Evolutionary conservation across 1,140 invertebrate species (phyloP).

Genomic region (Nasonia vitripennis): DNA sequence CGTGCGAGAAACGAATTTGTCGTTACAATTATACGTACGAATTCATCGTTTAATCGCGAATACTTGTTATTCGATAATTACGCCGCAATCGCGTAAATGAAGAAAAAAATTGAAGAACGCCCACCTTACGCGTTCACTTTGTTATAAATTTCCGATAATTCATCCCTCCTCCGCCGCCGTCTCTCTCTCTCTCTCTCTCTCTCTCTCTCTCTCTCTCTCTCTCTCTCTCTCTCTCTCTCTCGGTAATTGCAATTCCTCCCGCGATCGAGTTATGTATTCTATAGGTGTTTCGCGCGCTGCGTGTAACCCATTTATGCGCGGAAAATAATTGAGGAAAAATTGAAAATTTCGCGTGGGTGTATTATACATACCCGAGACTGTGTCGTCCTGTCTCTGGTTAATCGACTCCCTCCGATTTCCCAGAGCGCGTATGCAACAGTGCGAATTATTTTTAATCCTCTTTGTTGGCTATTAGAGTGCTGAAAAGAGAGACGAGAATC

Average conservation of each 20-base stretch:
- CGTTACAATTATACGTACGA: too few species aligned
- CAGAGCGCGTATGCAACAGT: too few species aligned
- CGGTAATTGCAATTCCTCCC: conserved; percentile 9
- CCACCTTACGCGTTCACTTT: background rate
- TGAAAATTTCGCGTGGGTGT: background rate
- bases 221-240: background rate
- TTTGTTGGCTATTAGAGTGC: too few species aligned
- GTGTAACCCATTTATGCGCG: background rate
- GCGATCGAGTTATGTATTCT: conserved; percentile 12
- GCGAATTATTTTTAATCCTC: too few species aligned
- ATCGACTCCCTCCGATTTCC: too few species aligned
- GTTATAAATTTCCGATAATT: conserved; percentile 22
- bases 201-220: background rate
- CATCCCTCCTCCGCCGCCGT: background rate
- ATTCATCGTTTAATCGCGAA: too few species aligned
- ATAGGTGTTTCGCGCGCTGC: background rate
- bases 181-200: background rate
- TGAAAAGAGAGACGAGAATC: too few species aligned
- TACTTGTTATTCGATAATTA: too few species aligned
- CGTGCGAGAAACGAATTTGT: too few species aligned
- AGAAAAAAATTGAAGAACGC: background rate
- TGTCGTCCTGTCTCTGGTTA: too few species aligned
- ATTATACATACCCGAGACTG: too few species aligned
- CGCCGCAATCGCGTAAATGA: too few species aligned
- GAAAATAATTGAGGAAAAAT: conserved; percentile 4